Evolutionary conservation across 1,140 invertebrate genomes (phyloP), one percentile per base, ranked within the genome.

Genomic region (Heliconius hewitsoni): DNA sequence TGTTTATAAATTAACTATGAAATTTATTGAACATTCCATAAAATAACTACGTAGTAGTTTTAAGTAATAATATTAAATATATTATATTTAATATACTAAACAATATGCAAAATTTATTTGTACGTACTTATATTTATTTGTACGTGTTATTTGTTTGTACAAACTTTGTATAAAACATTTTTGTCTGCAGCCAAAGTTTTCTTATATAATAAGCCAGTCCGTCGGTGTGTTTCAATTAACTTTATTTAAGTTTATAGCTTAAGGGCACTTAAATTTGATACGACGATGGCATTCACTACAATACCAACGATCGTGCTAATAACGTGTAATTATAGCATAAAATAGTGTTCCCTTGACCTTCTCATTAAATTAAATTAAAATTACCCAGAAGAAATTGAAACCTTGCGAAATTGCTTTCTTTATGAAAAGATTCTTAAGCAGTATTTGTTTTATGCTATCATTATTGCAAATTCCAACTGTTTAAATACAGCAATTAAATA

Each of bases 231-330:
- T 81, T 78, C 75, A 78, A 77, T 81, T 74, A 81, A 55, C 2
- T 70, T 77, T 77, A 77, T 77, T 66, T 34, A 2, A 73, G 39
- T 76, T 77, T 80, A 80, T 50, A 30, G 46, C 71, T 71, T 78
- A 74, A 74, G 77, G 57, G 42, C 50, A 55, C 52, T 71, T 77
- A 42, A 77, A 27, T 37, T 71, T 77, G 60, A 50, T 71, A 55
- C 30, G 18, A 71, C 70, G 46, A 66, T 55, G 27, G 30, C 66
- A 72, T 55, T 71, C 19, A 77, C 46, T 70, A 60, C 75, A 6
- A 52, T 50, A 76, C 34, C 50, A 76, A 75, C 39, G 27, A 71
- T 66, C 66, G 37, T 71, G 42, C 60, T 76, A 70, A 70, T 71
- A 76, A 57, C 27, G 71, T 23, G 57, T 71, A 71, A 76, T 76